Evolutionary conservation across 2,113 vertebrate genomes (phyloP), one percentile per base, ranked within the genome.

Genomic region (Lampris incognitus): DNA sequence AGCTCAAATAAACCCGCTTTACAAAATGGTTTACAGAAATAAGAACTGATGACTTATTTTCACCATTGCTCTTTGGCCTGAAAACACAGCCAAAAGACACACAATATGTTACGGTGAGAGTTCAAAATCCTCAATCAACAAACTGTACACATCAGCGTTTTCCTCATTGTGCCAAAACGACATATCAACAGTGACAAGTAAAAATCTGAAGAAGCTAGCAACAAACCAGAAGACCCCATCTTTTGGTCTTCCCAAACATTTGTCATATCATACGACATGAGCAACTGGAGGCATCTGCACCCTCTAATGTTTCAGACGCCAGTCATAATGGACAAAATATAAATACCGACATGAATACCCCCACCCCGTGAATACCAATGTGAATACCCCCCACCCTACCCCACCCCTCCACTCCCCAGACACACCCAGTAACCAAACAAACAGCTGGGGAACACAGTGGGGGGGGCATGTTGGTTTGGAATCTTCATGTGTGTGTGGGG

Each of bases 381-480:
- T 24, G 69, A 72, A 79, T 66, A 74, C 84, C 72, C 59, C 82
- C 79, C 1, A 24, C 24, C 24, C 24, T 24, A 24, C 24, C 24
- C 24, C 24, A 24, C 24, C 24, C 24, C 24, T 70, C 9, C 1
- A 80, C 70, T 69, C 58, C 66, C 8, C 48, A 5, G 74, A 62
- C 90, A 82, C 85, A 82, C 89, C 90, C 89, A 54, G 70, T 3
- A 37, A 82, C 86, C 87, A 48, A 24, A 24, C 84, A 81, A 87
- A 85, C 89, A 90, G 91, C 88, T 81, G 91, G 69, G 49, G 58
- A 4, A 52, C 1, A 61, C 39, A 4, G 52, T 9, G 36, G 13
- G 3, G 0, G 13, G 1, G 51, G 2, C 1, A 3, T 36, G 59
- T 0, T 11, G n/a, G 55, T 10, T 42, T 6, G 51, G 11, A 3